Evolutionary conservation across 2,888 invertebrate genomes (phyloP).

Genomic region (Ophioninae sp.): DNA sequence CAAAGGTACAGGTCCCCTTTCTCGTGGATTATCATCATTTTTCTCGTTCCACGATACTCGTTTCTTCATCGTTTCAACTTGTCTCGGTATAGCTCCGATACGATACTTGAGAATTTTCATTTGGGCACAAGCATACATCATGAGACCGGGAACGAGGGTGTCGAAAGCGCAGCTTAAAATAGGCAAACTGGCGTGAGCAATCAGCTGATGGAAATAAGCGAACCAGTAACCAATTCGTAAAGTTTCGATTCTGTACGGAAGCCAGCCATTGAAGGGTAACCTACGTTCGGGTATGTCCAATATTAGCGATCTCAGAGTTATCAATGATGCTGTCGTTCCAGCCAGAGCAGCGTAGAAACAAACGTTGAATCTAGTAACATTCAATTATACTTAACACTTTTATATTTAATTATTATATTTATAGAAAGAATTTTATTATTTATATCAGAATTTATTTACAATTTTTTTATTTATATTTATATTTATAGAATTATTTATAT

Average conservation of each 20-base stretch:
- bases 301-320: slow-evolving; percentile 52
- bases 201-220: slow-evolving; percentile 58
- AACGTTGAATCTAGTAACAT: background rate
- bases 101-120: slow-evolving; percentile 71
- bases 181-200: slow-evolving; percentile 42
- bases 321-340: slow-evolving; percentile 23
- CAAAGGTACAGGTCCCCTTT: background rate
- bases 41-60: slow-evolving; percentile 15
- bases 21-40: background rate
- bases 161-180: slow-evolving; percentile 54
- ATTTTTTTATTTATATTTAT: too few relatives aligned
- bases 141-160: slow-evolving; percentile 66
- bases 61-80: slow-evolving; percentile 25
- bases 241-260: slow-evolving; percentile 19
- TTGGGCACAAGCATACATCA: slow-evolving; percentile 67
- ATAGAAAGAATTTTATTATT: too few relatives aligned
- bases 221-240: slow-evolving; percentile 43
- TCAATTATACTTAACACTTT: too few relatives aligned
- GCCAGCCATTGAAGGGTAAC: slow-evolving; percentile 40
- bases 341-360: slow-evolving; percentile 2
- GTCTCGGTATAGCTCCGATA: slow-evolving; percentile 34
- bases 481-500: too few relatives aligned
- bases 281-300: slow-evolving; percentile 45
- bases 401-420: too few relatives aligned
- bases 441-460: too few relatives aligned